These are phyloP conservation scores for Theristicus caerulescens DNA, from an alignment of 2,113 vertebrate species.

Conservation along the genomic window DNA sequence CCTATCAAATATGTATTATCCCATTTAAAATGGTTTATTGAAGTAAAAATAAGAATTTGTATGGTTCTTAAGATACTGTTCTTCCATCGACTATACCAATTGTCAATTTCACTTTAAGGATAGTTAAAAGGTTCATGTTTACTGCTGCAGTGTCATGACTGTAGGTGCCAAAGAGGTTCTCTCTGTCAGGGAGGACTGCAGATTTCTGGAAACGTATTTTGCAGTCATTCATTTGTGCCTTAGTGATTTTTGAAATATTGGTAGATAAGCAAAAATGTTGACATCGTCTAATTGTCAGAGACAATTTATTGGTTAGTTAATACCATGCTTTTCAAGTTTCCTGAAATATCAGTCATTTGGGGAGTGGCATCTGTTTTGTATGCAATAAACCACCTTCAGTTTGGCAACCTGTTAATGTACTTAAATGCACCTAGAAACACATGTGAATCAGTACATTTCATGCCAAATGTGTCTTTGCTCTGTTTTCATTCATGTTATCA, in stretches of 20 bases:
- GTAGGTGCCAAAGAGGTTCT: not conserved
- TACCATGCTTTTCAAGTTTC: not conserved
- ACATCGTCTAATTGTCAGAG: not conserved
- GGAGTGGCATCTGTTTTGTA: not conserved
- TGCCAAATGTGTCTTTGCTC: not conserved
- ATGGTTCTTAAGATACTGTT: not conserved
- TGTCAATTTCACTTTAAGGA: not conserved
- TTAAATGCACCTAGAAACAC: not conserved
- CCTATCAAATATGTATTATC: not conserved
- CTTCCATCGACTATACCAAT: rapidly evolving
- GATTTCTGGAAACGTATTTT: not conserved
- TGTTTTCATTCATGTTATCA: not conserved
- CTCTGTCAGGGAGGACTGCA: not conserved
- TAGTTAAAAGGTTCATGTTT: not conserved
- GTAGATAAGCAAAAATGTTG: rapidly evolving
- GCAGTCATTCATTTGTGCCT: not conserved
- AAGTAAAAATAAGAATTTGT: not conserved
- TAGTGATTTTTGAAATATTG: not conserved
- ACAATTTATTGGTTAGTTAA: not conserved
- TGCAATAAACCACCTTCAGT: not conserved
- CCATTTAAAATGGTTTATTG: not conserved
- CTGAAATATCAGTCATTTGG: not conserved
- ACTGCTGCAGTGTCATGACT: not conserved
- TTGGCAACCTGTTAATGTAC: not conserved
- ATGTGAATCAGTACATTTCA: not conserved